Conservation (phyloP, 2,797 vertebrate species). For the Poecilia gillii region DNA sequence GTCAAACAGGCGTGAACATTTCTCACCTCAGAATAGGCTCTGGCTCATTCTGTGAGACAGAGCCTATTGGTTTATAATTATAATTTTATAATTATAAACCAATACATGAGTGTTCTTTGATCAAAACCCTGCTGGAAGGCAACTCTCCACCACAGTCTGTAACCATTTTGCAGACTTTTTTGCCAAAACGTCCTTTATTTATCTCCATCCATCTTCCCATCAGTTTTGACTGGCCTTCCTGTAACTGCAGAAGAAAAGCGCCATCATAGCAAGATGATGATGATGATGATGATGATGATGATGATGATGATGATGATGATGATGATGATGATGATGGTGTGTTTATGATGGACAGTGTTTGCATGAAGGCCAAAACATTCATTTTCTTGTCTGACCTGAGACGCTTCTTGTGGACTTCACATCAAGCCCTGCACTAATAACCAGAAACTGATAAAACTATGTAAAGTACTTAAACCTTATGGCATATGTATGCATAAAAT, state of each 20-base stretch:
- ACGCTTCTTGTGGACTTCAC: neutral
- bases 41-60: neutral
- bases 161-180: neutral
- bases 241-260: neutral
- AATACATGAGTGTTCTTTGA: neutral
- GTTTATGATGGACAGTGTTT: neutral
- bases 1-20: constrained; percentile 29
- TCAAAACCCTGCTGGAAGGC: neutral
- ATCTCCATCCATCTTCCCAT: neutral
- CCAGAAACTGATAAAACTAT: neutral
- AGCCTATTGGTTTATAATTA: no score
- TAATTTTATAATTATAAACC: neutral
- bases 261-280: neutral
- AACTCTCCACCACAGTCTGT: neutral
- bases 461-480: neutral
- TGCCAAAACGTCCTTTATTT: neutral
- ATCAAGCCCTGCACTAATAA: no score
- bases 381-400: neutral
- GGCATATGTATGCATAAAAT: neutral
- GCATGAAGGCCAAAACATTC: neutral
- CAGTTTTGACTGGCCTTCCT: no score
- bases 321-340: neutral
- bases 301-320: neutral
- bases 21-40: neutral
- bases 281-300: no score